Base-by-base conservation (phyloP, 2,113 vertebrate species). In the Corapipo altera region DNA sequence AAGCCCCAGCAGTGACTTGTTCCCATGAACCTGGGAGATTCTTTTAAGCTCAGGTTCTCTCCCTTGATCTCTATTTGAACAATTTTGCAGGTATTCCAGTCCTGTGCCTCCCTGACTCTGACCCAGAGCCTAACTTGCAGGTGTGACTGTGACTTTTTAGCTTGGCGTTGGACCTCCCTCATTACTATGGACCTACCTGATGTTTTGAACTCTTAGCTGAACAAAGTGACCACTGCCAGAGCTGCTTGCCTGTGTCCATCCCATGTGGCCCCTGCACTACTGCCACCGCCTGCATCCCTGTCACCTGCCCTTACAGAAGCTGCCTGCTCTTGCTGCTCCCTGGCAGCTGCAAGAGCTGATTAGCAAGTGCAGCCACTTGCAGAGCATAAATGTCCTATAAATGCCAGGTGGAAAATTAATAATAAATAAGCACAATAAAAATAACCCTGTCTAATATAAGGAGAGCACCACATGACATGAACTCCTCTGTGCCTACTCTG, bases 391-490 rank as follows among this genome's bases (percentile, higher is more conserved):
- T 69, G 57, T 46, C 82, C 85, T 61, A 71, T 55, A 85, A 88
- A 88, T 27, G 33, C 62, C 71, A 88, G 51, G 43, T 87, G 37
- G 57, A 85, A 81, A 12, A 15, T 73, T 89, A 89, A 66, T 74
- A 93, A 87, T 84, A 88, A 84, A 69, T 41, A 86, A 74, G 26
- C n/a, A 76, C 8, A 44, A 64, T 43, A 75, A 74, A 93, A 85
- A 44, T 35, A 41, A 44, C 23, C 12, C 26, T 35, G 4, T 70
- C 26, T 59, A 74, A 69, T 77, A 6, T 37, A 77, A 66, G 51
- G 35, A 49, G n/a, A 66, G 4, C 9, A n/a, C 20, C 32, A 62
- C 49, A 74, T 23, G 13, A 55, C 33, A 78, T 82, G 43, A 88
- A 43, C 18, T 85, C n/a, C 43, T 69, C 58, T 69, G 35, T 72